A percentile compares a stretch with the other conserved stretches of the same genome.
phyloP scores from a whole-genome alignment of 53 echinoderm and acorn worm genomes.

The Glandiceps talaboti region DNA sequence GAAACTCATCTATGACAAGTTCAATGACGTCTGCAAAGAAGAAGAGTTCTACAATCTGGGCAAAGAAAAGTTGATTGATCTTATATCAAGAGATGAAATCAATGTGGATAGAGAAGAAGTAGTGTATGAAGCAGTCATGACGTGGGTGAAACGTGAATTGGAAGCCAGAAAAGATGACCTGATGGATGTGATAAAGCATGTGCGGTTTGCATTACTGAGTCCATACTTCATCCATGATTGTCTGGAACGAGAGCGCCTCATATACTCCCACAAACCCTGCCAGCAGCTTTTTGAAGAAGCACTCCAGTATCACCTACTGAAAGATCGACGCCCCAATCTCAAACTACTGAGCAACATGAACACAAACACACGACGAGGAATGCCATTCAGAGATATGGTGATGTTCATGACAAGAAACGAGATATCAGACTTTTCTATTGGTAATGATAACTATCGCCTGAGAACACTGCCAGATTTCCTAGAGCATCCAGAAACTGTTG shows the following conservation, averaged over 20 bases:
- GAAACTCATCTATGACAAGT: constrained; percentile 71
- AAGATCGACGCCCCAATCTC: constrained; percentile 79
- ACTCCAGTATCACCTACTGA: constrained; percentile 90
- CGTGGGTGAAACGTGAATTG: constrained; percentile 84
- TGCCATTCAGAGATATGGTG: constrained; percentile 93
- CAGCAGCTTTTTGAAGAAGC: constrained; percentile 91
- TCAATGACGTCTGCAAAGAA: constrained; percentile 80
- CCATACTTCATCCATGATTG: constrained; percentile 99
- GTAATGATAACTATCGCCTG: constrained; percentile 53
- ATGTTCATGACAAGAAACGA: constrained; percentile 81
- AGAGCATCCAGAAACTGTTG: constrained; percentile 79
- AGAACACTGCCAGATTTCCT: constrained; percentile 86
- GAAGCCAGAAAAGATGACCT: constrained; percentile 69
- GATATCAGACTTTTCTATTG: constrained; percentile 39
- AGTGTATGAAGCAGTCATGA: constrained; percentile 81
- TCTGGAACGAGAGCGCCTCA: constrained; percentile 84
- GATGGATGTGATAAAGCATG: constrained; percentile 52
- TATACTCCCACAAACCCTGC: constrained; percentile 74
- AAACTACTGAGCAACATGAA: constrained; percentile 68
- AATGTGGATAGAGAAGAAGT: constrained; percentile 87
- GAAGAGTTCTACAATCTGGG: constrained; percentile 73
- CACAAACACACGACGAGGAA: constrained; percentile 75
- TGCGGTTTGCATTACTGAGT: constrained; percentile 88
- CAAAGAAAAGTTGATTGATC: constrained; percentile 76
- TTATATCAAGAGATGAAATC: constrained; percentile 75